Evolutionary conservation across 1,140 invertebrate species (phyloP).

Genomic region (Bombus balteatus): DNA sequence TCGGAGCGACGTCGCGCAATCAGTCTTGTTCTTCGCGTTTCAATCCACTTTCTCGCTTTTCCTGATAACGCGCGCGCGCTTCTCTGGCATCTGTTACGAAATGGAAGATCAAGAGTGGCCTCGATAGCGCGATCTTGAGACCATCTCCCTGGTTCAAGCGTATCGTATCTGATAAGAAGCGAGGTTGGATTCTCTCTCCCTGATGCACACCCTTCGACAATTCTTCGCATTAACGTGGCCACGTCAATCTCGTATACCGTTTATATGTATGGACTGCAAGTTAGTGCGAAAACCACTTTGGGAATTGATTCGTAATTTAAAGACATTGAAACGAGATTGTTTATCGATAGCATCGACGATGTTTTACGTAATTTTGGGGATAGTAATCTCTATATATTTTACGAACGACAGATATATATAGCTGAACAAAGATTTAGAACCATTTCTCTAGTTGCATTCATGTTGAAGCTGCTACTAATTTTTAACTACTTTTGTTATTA

Average conservation of each 20-base stretch:
- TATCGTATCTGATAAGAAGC: slow-evolving; percentile 49
- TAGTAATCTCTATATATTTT: not conserved
- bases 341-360: not conserved
- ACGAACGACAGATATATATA: not conserved
- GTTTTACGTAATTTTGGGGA: not conserved
- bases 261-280: not conserved
- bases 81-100: not conserved
- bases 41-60: slow-evolving; percentile 50
- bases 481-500: too few species aligned
- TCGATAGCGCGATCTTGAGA: slow-evolving; percentile 41
- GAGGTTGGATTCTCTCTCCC: slow-evolving; percentile 1
- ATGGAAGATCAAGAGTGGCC: slow-evolving; percentile 41
- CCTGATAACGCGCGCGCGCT: not conserved
- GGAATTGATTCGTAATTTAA: not conserved
- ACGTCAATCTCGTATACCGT: not conserved
- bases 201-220: slow-evolving; percentile 5
- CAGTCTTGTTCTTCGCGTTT: slow-evolving; percentile 44
- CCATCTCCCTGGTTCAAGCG: not conserved
- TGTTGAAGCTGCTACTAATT: too few species aligned
- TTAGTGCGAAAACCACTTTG: not conserved
- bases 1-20: slow-evolving; percentile 58
- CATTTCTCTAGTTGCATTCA: too few species aligned
- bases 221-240: slow-evolving; percentile 7
- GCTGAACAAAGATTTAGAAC: too few species aligned
- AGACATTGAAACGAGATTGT: too few species aligned